Evolutionary conservation across 2,888 invertebrate species (phyloP).

Genomic region (Macaria liturata): DNA sequence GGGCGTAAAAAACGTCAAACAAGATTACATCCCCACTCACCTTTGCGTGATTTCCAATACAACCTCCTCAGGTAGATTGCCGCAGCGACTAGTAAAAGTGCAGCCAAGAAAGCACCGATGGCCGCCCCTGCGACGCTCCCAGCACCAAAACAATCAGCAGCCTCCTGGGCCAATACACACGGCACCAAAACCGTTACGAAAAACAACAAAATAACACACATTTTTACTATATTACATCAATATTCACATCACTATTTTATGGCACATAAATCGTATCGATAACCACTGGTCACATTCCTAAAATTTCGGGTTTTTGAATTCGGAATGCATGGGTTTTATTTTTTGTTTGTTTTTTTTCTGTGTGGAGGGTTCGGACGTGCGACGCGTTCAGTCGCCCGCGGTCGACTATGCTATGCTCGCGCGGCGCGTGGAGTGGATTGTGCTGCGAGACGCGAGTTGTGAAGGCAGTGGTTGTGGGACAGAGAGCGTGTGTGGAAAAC

Average conservation of each 20-base stretch:
- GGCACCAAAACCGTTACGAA: slow-evolving; percentile 73
- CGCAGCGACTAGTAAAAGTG: slow-evolving; percentile 83
- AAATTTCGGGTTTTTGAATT: slow-evolving; percentile 54
- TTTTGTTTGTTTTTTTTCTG: slow-evolving; percentile 40
- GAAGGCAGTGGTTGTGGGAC: slow-evolving; percentile 72
- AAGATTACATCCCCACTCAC: slow-evolving; percentile 53
- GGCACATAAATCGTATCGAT: slow-evolving; percentile 64
- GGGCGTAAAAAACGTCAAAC: slow-evolving; percentile 20
- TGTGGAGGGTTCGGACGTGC: slow-evolving; percentile 52
- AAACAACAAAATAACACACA: slow-evolving; percentile 73
- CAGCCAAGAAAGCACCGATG: slow-evolving; percentile 87
- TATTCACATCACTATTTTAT: slow-evolving; percentile 67
- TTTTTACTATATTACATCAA: slow-evolving; percentile 55
- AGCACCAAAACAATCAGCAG: slow-evolving; percentile 84
- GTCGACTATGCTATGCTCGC: slow-evolving; percentile 66
- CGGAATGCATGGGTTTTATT: slow-evolving; percentile 50
- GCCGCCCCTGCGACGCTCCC: slow-evolving; percentile 89
- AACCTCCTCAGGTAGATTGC: slow-evolving; percentile 83
- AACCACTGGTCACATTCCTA: slow-evolving; percentile 72
- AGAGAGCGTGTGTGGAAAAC: slow-evolving; percentile 68
- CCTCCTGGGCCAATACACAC: slow-evolving; percentile 74
- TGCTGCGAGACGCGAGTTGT: slow-evolving; percentile 29
- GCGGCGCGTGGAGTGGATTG: slow-evolving; percentile 17
- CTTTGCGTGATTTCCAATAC: slow-evolving; percentile 85
- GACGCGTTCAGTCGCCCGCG: slow-evolving; percentile 70